Percentiles rank a stretch among this genome's conserved stretches.
phyloP scores from a whole-genome alignment of 2,888 invertebrate genomes.

The Cataglyphis livida region DNA sequence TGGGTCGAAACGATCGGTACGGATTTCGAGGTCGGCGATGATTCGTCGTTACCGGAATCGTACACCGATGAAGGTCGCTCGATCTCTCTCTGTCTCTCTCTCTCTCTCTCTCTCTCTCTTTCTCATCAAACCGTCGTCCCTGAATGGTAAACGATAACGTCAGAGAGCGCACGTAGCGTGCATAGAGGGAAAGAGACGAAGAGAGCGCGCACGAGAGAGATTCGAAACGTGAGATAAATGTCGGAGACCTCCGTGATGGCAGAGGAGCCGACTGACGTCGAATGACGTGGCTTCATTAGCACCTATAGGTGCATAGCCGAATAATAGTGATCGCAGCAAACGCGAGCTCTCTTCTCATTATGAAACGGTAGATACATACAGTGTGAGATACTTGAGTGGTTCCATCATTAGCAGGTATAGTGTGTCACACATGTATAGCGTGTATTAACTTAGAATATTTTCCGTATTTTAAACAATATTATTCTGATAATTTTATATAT shows the following conservation, averaged over 20 bases:
- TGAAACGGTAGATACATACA: not conserved
- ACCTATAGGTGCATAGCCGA: slow-evolving; percentile 23
- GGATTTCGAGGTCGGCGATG: slow-evolving; percentile 79
- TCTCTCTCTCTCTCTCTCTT: not conserved
- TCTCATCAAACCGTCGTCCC: slow-evolving; percentile 62
- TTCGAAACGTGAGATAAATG: slow-evolving; percentile 50
- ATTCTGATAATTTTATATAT: not conserved
- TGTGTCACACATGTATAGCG: not conserved
- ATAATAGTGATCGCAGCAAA: slow-evolving; percentile 35
- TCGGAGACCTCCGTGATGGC: slow-evolving; percentile 47
- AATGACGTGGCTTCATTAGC: slow-evolving; percentile 49
- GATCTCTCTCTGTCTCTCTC: slow-evolving; percentile 27
- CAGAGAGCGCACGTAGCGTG: slow-evolving; percentile 23
- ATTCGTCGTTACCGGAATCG: slow-evolving; percentile 82
- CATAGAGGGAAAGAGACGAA: not conserved
- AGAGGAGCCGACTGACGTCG: slow-evolving; percentile 46
- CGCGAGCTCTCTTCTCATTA: slow-evolving; percentile 36
- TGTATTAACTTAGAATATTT: not conserved
- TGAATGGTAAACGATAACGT: slow-evolving; percentile 61
- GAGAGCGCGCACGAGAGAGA: slow-evolving; percentile 9
- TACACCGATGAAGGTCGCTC: slow-evolving; percentile 79
- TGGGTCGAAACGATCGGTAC: slow-evolving; percentile 66
- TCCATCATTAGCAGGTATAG: slow-evolving; percentile 2
- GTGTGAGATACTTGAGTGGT: not conserved
- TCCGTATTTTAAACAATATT: not conserved